phyloP scores from a whole-genome alignment of 2,888 invertebrate genomes.

The Nezara viridula region DNA sequence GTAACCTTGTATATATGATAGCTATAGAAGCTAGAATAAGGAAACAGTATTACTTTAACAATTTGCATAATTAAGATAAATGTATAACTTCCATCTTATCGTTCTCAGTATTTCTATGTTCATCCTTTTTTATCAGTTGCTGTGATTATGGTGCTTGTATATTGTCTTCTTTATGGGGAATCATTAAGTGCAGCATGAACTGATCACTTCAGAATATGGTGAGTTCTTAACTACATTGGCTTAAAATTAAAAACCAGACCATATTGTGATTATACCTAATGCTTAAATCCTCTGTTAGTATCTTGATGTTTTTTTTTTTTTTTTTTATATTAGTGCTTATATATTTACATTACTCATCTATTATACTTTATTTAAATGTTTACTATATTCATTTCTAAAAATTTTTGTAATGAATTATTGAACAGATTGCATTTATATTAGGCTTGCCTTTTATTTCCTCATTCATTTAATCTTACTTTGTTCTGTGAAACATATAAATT shows the following conservation, averaged over 20 bases:
- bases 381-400: neutral
- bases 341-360: neutral
- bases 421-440: neutral
- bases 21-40: neutral
- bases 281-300: neutral
- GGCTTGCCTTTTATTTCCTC: neutral
- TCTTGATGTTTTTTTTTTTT: neutral
- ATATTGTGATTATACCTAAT: slow-evolving; percentile 63
- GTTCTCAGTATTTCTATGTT: slow-evolving; percentile 52
- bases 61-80: neutral
- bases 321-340: neutral
- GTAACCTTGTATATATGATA: neutral
- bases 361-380: neutral
- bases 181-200: slow-evolving; percentile 81
- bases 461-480: neutral
- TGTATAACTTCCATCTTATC: slow-evolving; percentile 71
- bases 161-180: slow-evolving; percentile 23
- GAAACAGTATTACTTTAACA: neutral
- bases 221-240: neutral
- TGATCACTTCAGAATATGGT: slow-evolving; percentile 73
- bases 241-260: slow-evolving; percentile 75
- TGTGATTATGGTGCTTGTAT: neutral
- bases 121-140: slow-evolving; percentile 53
- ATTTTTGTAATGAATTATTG: neutral
- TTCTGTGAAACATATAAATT: neutral